phyloP scores from a whole-genome alignment of 2,888 invertebrate species.

The Andrena flavipes region DNA sequence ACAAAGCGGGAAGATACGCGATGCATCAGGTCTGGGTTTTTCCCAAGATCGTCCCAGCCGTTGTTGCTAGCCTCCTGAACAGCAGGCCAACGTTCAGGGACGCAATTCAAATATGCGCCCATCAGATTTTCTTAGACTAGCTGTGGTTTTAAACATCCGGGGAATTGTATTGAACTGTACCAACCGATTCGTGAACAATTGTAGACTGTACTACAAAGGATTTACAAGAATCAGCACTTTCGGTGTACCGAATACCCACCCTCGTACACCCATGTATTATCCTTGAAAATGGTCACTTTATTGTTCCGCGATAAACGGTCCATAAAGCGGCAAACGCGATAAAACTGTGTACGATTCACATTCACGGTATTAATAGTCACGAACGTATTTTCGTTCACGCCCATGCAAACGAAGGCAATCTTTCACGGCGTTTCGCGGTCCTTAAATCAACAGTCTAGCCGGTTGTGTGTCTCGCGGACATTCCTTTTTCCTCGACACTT shows the following conservation, averaged over 20 bases:
- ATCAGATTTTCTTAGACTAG: neutral
- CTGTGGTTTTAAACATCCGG: neutral
- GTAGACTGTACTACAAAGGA: conserved; percentile 4
- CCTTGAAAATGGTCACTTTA: conserved; percentile 64
- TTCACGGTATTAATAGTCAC: conserved; percentile 69
- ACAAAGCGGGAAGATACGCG: no score
- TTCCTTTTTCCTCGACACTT: conserved; percentile 57
- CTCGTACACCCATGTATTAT: conserved; percentile 36
- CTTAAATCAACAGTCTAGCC: conserved; percentile 72
- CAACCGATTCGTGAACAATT: conserved; percentile 4
- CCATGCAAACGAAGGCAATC: conserved; percentile 72
- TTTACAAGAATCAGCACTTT: conserved; percentile 45
- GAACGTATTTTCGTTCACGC: conserved; percentile 71
- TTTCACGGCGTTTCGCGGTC: conserved; percentile 66
- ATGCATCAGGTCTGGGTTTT: no score
- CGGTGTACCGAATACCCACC: neutral
- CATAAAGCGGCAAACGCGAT: conserved; percentile 67
- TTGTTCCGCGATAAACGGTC: conserved; percentile 63
- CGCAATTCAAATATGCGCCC: neutral
- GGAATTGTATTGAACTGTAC: neutral
- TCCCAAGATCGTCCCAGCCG: no score
- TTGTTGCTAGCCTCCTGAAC: no score
- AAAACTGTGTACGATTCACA: conserved; percentile 67
- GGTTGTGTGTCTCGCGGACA: conserved; percentile 61
- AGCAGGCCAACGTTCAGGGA: no score